Percentiles rank a stretch among this genome's conserved stretches.
phyloP scores from a whole-genome alignment of 2,113 vertebrate genomes.

The Elgaria multicarinata region DNA sequence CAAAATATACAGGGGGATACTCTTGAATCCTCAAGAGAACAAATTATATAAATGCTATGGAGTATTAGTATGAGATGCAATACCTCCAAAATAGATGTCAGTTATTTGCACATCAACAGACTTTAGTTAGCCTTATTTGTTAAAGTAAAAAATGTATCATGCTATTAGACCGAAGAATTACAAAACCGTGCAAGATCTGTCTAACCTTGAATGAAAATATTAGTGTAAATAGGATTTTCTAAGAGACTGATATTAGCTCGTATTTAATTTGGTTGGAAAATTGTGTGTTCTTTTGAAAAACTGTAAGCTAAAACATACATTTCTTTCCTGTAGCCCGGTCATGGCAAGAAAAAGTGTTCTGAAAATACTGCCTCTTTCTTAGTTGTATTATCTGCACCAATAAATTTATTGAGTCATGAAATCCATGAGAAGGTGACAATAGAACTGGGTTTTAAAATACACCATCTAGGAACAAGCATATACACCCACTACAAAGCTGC shows the following conservation, averaged over 20 bases:
- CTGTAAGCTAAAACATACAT: constrained; percentile 15
- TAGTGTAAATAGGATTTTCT: neutral
- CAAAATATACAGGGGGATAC: no score
- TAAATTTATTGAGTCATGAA: neutral
- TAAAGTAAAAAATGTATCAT: constrained; percentile 47
- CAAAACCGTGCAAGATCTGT: constrained; percentile 53
- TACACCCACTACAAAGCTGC: neutral
- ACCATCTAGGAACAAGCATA: constrained; percentile 26
- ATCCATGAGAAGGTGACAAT: neutral
- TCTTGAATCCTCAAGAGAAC: neutral
- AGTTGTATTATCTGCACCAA: neutral
- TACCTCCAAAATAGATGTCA: neutral
- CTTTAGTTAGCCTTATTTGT: constrained; percentile 36
- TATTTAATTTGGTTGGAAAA: constrained; percentile 42
- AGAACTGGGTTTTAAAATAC: constrained; percentile 4
- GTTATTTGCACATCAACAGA: constrained; percentile 21
- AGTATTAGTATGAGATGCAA: neutral
- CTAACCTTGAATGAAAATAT: neutral
- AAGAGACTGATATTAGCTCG: constrained; percentile 49
- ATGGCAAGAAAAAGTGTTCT: neutral
- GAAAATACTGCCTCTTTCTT: constrained; percentile 12
- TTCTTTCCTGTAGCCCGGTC: constrained; percentile 23
- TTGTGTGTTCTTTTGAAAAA: constrained; percentile 10
- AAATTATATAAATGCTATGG: constrained; percentile 3
- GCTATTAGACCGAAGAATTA: constrained; percentile 48